phyloP scores from a whole-genome alignment of 2,113 vertebrate species.

The Corvus cornix region DNA sequence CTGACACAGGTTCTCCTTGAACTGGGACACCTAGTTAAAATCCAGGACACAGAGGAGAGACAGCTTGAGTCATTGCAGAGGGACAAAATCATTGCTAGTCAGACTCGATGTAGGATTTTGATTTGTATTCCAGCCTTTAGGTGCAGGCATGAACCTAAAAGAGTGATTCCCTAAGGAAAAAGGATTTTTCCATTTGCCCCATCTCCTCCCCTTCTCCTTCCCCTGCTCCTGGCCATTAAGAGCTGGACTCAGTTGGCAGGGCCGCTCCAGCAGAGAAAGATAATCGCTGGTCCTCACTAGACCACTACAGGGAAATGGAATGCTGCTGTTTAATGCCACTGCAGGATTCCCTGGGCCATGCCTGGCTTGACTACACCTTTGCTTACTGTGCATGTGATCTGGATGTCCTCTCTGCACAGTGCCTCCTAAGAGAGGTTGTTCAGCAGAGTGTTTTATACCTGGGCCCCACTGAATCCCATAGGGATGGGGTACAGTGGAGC shows the following conservation, averaged over 20 bases:
- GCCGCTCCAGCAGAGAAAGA: not conserved
- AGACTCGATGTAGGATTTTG: not conserved
- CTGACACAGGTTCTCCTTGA: constrained; percentile 77
- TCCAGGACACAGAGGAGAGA: not conserved
- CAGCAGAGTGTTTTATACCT: not conserved
- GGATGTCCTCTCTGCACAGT: not conserved
- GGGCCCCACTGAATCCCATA: fast-evolving
- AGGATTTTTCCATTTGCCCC: not conserved
- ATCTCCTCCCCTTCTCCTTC: not conserved
- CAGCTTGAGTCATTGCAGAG: not conserved
- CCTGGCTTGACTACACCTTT: not conserved
- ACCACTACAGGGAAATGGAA: not conserved
- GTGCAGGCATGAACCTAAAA: not conserved
- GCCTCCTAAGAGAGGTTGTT: not conserved
- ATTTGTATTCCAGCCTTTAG: not conserved
- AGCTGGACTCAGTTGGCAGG: not conserved
- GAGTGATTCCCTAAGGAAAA: not conserved
- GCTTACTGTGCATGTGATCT: fast-evolving
- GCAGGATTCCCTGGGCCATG: not conserved
- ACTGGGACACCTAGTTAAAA: constrained; percentile 81
- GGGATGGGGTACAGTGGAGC: not conserved
- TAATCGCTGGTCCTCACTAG: not conserved
- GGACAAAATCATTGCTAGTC: not conserved
- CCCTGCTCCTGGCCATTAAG: not conserved
- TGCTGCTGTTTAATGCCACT: not conserved